These are phyloP conservation scores for Podotricha telesiphe DNA, from an alignment of 2,888 invertebrate species.

Conservation along the genomic window DNA sequence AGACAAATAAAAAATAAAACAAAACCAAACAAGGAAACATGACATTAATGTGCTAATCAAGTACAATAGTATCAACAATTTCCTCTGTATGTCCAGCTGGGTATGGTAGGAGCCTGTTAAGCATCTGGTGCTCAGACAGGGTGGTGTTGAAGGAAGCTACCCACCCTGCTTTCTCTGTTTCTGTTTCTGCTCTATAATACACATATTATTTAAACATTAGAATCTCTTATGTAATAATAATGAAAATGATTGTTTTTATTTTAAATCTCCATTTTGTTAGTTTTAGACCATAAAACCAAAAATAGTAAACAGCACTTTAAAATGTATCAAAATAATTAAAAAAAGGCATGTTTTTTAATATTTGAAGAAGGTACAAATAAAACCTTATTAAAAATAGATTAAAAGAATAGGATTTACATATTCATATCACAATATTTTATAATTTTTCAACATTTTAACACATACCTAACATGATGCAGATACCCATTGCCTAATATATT, in stretches of 20 bases:
- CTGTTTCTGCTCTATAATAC: slow-evolving; percentile 84
- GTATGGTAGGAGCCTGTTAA: slow-evolving; percentile 88
- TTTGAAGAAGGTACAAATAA: too few species aligned
- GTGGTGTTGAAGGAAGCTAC: slow-evolving; percentile 90
- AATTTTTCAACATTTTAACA: slow-evolving; percentile 17
- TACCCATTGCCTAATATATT: slow-evolving; percentile 88
- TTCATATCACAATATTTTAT: too few species aligned
- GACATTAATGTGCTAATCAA: slow-evolving; percentile 51
- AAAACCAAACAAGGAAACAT: slow-evolving; percentile 30
- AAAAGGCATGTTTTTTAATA: too few species aligned
- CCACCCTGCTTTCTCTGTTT: slow-evolving; percentile 94
- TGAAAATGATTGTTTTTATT: too few species aligned
- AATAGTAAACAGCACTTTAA: too few species aligned
- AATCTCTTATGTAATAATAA: not conserved
- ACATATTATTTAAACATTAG: not conserved
- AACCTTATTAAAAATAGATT: too few species aligned
- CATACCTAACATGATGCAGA: slow-evolving; percentile 86
- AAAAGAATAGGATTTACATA: too few species aligned
- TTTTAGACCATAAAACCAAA: too few species aligned
- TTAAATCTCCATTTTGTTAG: too few species aligned
- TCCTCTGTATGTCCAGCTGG: slow-evolving; percentile 66
- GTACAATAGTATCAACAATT: slow-evolving; percentile 51
- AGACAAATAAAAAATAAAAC: slow-evolving; percentile 12
- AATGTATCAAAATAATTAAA: too few species aligned
- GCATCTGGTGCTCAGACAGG: slow-evolving; percentile 96